phyloP scores from a whole-genome alignment of 2,113 vertebrate species.

The Terrapene triunguis region DNA sequence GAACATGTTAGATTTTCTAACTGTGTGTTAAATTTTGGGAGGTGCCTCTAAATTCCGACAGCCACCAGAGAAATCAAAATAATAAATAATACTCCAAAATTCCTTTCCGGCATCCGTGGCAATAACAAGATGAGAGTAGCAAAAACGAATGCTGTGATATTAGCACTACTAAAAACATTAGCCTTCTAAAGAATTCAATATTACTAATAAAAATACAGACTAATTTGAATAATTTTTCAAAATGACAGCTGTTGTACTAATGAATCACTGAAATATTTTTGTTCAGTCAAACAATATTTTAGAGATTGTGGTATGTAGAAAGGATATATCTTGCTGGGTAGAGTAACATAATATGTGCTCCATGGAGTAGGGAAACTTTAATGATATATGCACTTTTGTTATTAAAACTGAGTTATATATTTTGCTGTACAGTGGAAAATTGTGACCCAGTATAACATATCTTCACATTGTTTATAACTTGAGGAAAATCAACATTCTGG shows the following conservation, averaged over 20 bases:
- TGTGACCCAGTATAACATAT: slow-evolving; percentile 86
- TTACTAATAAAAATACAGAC: slow-evolving; percentile 63
- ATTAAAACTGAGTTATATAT: slow-evolving; percentile 88
- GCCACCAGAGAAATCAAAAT: background rate
- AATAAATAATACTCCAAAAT: background rate
- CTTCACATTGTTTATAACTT: slow-evolving; percentile 88
- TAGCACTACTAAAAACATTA: background rate
- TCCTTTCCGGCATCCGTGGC: background rate
- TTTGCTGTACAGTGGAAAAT: slow-evolving; percentile 87
- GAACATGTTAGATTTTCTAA: slow-evolving; percentile 30
- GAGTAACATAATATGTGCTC: slow-evolving; percentile 79
- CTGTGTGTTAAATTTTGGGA: slow-evolving; percentile 8
- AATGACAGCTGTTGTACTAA: slow-evolving; percentile 76
- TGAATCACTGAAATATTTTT: slow-evolving; percentile 82
- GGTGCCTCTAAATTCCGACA: background rate
- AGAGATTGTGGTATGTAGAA: slow-evolving; percentile 81
- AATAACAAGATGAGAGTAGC: background rate
- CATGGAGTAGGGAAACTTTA: slow-evolving; percentile 81
- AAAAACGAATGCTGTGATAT: background rate
- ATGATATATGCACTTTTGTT: slow-evolving; percentile 86
- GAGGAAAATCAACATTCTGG: slow-evolving; percentile 88
- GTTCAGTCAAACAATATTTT: slow-evolving; percentile 82
- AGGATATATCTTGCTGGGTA: slow-evolving; percentile 85
- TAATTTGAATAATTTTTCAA: slow-evolving; percentile 78
- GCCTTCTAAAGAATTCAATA: slow-evolving; percentile 19